These are phyloP conservation scores for Anas platyrhynchos DNA, from an alignment of 2,113 vertebrate species.

Conservation along the genomic window DNA sequence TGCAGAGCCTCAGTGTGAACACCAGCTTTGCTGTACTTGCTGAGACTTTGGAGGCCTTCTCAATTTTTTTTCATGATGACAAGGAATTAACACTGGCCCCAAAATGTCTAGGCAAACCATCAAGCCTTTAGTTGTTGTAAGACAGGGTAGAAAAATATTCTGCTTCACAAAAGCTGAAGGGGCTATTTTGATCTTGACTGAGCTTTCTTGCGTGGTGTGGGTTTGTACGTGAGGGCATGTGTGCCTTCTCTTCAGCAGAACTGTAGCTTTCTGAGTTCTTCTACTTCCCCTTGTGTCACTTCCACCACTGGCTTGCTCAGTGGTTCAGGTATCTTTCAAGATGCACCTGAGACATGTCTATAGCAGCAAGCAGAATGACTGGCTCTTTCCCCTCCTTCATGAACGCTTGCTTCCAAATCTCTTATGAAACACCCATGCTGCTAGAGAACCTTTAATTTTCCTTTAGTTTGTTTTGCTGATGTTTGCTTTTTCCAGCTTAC, in stretches of 20 bases:
- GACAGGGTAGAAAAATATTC: background rate
- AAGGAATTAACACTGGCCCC: background rate
- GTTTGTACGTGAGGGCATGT: accelerated
- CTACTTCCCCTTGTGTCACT: background rate
- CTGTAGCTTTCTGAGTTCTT: background rate
- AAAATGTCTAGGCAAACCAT: background rate
- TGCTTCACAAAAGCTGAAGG: background rate
- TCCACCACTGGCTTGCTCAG: background rate
- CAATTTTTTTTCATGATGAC: background rate
- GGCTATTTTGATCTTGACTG: background rate
- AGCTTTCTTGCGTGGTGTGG: background rate
- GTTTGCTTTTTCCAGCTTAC: background rate
- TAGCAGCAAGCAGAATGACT: background rate
- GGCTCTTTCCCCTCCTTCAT: background rate
- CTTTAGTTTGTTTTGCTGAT: background rate
- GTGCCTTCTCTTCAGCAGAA: background rate
- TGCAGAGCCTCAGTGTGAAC: background rate
- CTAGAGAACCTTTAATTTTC: background rate
- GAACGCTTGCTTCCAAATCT: background rate
- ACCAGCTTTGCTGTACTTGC: background rate
- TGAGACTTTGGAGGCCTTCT: background rate
- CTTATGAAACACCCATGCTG: background rate
- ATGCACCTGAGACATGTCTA: background rate
- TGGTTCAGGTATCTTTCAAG: background rate
- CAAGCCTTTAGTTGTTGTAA: background rate